phyloP scores from a whole-genome alignment of 2,797 vertebrate species.

The Schizopygopsis pylzovi region DNA sequence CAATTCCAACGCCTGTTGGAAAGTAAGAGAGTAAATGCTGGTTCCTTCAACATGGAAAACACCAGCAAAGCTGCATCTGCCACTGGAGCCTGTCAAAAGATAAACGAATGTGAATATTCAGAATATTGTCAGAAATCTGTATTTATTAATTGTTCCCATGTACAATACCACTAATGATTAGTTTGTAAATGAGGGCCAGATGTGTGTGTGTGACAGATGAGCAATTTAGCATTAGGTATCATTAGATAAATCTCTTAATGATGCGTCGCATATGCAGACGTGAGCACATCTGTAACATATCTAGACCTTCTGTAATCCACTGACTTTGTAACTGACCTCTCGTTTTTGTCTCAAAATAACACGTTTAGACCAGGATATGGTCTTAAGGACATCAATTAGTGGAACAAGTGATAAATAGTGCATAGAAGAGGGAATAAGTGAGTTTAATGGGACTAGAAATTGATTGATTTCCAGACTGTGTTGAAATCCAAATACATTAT shows the following conservation, averaged over 20 bases:
- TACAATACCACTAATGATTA: not conserved
- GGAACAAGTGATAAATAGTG: constrained; percentile 1
- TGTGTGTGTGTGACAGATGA: not conserved
- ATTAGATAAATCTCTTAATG: constrained; percentile 37
- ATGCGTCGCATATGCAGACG: constrained; percentile 16
- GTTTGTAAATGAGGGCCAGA: not conserved
- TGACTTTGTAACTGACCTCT: not conserved
- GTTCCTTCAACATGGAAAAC: constrained; percentile 82
- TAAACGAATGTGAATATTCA: not conserved
- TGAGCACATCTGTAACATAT: constrained; percentile 17
- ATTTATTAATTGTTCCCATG: constrained; percentile 11
- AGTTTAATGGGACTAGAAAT: constrained; percentile 6
- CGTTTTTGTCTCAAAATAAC: not conserved
- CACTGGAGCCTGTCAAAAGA: constrained; percentile 12
- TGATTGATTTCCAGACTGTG: not conserved
- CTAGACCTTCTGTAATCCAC: not conserved
- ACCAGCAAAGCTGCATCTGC: constrained; percentile 76
- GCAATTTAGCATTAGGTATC: constrained; percentile 21
- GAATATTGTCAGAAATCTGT: not conserved
- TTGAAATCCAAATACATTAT: not conserved
- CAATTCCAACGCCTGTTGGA: constrained; percentile 72
- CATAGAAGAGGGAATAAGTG: not conserved
- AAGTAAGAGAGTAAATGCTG: constrained; percentile 76
- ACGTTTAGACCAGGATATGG: not conserved
- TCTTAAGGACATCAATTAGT: constrained; percentile 21